Evolutionary conservation across 64 coral and sea anemone species (phyloP).

Genomic region (Montipora efflorescens): DNA sequence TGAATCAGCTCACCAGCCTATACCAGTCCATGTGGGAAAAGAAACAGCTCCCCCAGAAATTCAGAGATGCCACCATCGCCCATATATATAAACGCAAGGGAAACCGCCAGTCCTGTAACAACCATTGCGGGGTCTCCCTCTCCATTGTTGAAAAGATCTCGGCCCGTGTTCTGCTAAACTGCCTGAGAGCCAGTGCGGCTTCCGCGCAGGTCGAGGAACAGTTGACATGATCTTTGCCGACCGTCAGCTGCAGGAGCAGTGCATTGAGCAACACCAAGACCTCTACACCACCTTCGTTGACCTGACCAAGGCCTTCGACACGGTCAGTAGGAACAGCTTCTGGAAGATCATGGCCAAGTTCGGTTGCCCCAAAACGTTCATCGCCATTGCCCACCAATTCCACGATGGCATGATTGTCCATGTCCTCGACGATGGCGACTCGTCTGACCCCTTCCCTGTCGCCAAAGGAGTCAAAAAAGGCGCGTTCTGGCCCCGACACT

Average conservation of each 20-base stretch:
- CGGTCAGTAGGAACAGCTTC: background rate
- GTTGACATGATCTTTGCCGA: background rate
- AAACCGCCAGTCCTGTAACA: background rate
- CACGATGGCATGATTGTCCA: too few species aligned
- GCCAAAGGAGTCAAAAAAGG: conserved; percentile 45
- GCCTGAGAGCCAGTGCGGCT: background rate
- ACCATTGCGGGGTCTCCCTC: conserved; percentile 16
- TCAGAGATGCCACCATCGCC: conserved; percentile 25
- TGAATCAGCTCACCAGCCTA: background rate
- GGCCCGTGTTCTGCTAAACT: background rate
- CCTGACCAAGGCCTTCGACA: background rate
- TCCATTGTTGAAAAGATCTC: conserved; percentile 20
- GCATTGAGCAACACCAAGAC: background rate
- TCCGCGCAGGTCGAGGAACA: background rate
- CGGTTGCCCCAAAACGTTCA: too few species aligned
- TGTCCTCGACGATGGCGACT: too few species aligned
- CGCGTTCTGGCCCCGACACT: background rate
- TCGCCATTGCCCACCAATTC: too few species aligned
- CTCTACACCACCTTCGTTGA: background rate
- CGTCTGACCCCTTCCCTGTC: too few species aligned
- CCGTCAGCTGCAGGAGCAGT: background rate
- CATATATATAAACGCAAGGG: conserved; percentile 29
- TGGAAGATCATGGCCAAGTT: background rate
- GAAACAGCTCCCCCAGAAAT: background rate
- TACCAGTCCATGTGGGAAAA: background rate